Evolutionary conservation across 1,140 invertebrate genomes (phyloP), one percentile per base, ranked within the genome.

Genomic region (Philopotamus ludificatus): DNA sequence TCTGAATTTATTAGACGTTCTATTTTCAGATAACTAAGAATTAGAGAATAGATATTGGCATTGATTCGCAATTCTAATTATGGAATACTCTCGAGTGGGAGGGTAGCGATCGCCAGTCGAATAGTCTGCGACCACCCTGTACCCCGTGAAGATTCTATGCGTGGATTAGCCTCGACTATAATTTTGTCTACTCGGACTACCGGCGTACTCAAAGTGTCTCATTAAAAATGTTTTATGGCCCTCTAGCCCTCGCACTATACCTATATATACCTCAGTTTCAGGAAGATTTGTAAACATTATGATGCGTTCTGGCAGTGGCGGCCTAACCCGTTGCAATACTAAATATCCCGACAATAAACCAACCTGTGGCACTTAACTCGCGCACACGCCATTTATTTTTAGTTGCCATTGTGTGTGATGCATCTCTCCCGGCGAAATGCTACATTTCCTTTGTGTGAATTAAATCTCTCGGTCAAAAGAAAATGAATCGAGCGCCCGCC

Each of bases 201-300:
- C 22, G 55, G 2, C 34, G 54, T 61, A 59, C 60, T 54, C 53
- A 45, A 62, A 23, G 25, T 70, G 67, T 70, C 67, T 70, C 67
- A 70, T 70, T 70, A 70, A 66, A 70, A 70, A 66, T 70, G 67
- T 42, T 70, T 70, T 70, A 66, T 70, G 44, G 60, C 59, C 44
- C 10, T 10, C 34, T 23, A 54, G n/a, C n/a, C n/a, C n/a, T n/a
- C n/a, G n/a, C n/a, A n/a, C n/a, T n/a, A n/a, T n/a, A n/a, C n/a
- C 22, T 44, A 54, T 26, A 51, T 55, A 55, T 45, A 47, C 45
- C 44, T 41, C 15, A 10, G 15, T 47, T 15, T 12, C 22, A 60
- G 57, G n/a, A 47, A 23, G 28, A 60, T 47, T 25, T 4, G 42
- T 60, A 60, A 60, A 60, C 57, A 60, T 45, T 60, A 18, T 2